Evolutionary conservation across 2,113 vertebrate genomes (phyloP), one percentile per base, ranked within the genome.

Genomic region (Elachura formosa): DNA sequence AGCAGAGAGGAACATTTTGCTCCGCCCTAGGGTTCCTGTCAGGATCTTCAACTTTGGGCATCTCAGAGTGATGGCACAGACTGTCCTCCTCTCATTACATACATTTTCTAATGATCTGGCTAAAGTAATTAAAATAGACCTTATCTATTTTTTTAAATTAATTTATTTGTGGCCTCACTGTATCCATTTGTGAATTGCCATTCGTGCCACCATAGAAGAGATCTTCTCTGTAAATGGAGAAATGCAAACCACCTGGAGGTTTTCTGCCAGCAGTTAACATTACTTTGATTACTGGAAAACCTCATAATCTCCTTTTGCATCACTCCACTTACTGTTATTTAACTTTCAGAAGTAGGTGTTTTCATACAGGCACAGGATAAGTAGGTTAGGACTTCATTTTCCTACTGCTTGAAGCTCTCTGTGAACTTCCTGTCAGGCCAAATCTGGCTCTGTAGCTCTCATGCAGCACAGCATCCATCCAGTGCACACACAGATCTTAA

Each of bases 401-500:
- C 19, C 45, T 67, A 8, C 10, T 25, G 38, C 58, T 67, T 64
- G 28, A 87, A 89, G 45, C 21, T 87, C 61, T 38, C 23, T 0
- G 0, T 40, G 61, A 84, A 51, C 26, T 51, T 63, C 26, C 59
- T 2, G 1, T 25, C 75, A 63, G n/a, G 51, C 22, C 72, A 88
- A 66, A 74, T 36, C 55, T 55, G 55, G 6, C 26, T 73, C 54
- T 46, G 26, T 6, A 69, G 63, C 10, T 72, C 28, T 26, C 40
- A 33, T 2, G 18, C 52, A 54, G 71, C 72, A 43, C 5, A 15
- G 15, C 68, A 71, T 41, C 46, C 31, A 34, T 14, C 5, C 1
- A 3, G 25, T 18, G 14, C 38, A 71, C 0, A 0, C 11, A 36
- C 22, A 84, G 51, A 36, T 51, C 43, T 34, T n/a, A 62, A 11